Base-by-base conservation (phyloP, 2,888 invertebrate genomes). In the Clanis bilineata region DNA sequence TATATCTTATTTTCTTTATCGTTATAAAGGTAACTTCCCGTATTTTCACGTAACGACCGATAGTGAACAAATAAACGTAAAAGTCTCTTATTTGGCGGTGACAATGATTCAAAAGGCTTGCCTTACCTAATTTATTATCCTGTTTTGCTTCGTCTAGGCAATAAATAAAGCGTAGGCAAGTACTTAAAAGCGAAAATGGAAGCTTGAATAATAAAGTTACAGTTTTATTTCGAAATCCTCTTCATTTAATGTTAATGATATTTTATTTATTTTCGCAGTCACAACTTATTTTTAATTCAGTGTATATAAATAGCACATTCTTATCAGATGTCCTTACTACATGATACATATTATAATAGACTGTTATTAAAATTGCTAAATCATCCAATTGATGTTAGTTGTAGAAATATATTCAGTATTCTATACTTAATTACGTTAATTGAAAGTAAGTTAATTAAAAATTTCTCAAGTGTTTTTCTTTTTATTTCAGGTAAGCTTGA, bases 401-500 rank as follows among this genome's bases (percentile, higher is more conserved):
- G 23, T 23, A 15, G 4, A 23, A 23, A 15, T 47, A 58, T 45
- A 15, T 39, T 39, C 43, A 28, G 21, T 56, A 56, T 60, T 32
- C 43, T 25, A 55, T n/a, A n/a, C n/a, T n/a, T n/a, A 32, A 32
- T 9, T 32, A 7, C 9, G 9, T 32, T 32, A 32, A 25, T 25
- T n/a, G n/a, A n/a, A n/a, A n/a, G n/a, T n/a, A n/a, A 55, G 21
- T 47, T 56, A 41, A 36, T 59, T 56, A n/a, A n/a, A n/a, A n/a
- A n/a, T 32, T 47, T 23, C 15, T 58, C 58, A 32, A 68, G 22
- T 61, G 36, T 67, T 67, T 63, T 61, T 71, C 64, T 68, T 59
- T 68, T 64, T 61, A 70, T 82, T 82, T 36, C 82, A 85, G 85
- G 85, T 85, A 85, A 79, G 83, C 65, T 62, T 58, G 57, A 32